phyloP scores from a whole-genome alignment of 2,113 vertebrate genomes.

The Dipodomys ordii region DNA sequence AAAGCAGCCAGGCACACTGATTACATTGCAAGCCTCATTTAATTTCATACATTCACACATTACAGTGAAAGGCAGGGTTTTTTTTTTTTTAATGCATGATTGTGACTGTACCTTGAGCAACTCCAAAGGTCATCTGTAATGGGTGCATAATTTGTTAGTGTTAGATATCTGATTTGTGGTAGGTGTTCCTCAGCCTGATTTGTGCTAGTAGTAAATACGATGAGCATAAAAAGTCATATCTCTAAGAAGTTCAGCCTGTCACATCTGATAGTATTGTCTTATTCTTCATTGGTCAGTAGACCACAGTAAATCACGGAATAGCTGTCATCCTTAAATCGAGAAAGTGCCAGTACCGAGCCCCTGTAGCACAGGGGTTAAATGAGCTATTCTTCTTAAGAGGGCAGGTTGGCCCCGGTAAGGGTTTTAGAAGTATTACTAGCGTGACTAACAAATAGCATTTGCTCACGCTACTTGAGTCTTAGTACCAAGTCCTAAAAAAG shows the following conservation, averaged over 20 bases:
- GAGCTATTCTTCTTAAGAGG: slow-evolving; percentile 45
- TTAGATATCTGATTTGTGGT: slow-evolving; percentile 87
- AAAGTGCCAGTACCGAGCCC: background rate
- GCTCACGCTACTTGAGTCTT: slow-evolving; percentile 65
- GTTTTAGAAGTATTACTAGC: slow-evolving; percentile 39
- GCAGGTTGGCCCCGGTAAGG: slow-evolving; percentile 10
- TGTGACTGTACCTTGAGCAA: slow-evolving; percentile 86
- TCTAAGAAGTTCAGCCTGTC: slow-evolving; percentile 28
- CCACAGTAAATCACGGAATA: slow-evolving; percentile 41
- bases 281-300: slow-evolving; percentile 72
- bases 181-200: slow-evolving; percentile 72
- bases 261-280: slow-evolving; percentile 63
- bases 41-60: slow-evolving; percentile 88
- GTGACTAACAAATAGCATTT: slow-evolving; percentile 30
- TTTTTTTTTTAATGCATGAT: slow-evolving; percentile 83
- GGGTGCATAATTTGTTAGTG: slow-evolving; percentile 86
- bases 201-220: slow-evolving; percentile 69
- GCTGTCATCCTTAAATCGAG: slow-evolving; percentile 53
- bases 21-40: slow-evolving; percentile 91
- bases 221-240: slow-evolving; percentile 64
- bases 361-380: slow-evolving; percentile 43
- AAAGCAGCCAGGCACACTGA: slow-evolving; percentile 90
- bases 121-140: slow-evolving; percentile 89
- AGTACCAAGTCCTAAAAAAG: slow-evolving; percentile 23
- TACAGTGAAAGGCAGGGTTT: slow-evolving; percentile 82